Conservation (phyloP, 2,888 invertebrate species). For the Caenorhabditis becei region DNA sequence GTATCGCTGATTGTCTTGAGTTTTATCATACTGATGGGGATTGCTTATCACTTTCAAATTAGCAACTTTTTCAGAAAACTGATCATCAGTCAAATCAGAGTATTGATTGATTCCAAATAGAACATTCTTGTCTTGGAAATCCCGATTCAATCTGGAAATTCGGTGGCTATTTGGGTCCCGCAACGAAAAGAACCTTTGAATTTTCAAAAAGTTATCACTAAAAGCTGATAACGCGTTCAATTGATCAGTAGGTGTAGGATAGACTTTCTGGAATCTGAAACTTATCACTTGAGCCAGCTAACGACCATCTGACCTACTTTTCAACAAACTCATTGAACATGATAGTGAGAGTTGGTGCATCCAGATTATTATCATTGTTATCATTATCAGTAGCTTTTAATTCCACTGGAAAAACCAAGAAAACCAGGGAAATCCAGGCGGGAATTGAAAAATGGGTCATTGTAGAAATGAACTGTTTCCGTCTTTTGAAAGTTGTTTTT, state of each 20-base stretch:
- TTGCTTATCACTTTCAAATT: neutral
- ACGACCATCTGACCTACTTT: neutral
- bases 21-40: neutral
- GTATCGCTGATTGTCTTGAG: neutral
- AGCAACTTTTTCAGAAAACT: neutral
- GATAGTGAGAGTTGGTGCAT: neutral
- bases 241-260: slow-evolving; percentile 1
- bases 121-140: neutral
- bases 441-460: too few relatives aligned
- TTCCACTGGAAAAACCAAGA: neutral
- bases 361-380: neutral
- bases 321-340: slow-evolving; percentile 9
- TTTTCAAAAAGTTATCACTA: slow-evolving; percentile 3
- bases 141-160: slow-evolving; percentile 4
- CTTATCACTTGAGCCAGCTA: too few relatives aligned
- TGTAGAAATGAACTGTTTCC: too few relatives aligned
- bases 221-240: neutral
- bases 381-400: too few relatives aligned
- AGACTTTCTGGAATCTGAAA: slow-evolving; percentile 13
- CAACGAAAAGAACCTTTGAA: neutral
- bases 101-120: slow-evolving; percentile 25
- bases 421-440: too few relatives aligned
- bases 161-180: too few relatives aligned
- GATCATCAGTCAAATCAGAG: slow-evolving; percentile 1
- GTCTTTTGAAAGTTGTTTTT: too few relatives aligned